These are phyloP conservation scores for Agonopterix arenella DNA, from an alignment of 2,888 invertebrate genomes.

Conservation along the genomic window DNA sequence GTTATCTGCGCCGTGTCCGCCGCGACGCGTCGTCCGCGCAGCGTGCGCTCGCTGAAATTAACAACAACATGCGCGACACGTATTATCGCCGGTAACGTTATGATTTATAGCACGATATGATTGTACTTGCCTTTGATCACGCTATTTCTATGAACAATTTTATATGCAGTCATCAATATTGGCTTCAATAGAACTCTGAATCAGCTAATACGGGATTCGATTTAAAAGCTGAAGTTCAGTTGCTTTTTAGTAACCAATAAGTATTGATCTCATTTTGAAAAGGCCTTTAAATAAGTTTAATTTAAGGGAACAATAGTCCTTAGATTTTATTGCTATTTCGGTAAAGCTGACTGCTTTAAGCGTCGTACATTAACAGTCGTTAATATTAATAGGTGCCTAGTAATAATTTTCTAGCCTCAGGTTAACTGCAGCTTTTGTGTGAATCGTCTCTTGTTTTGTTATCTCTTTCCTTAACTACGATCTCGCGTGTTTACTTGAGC, in stretches of 20 bases:
- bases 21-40: conserved; percentile 24
- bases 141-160: conserved; percentile 1
- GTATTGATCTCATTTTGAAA: neutral
- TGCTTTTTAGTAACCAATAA: neutral
- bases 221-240: neutral
- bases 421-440: conserved; percentile 6
- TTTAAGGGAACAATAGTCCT: no score
- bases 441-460: conserved; percentile 7
- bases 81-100: conserved; percentile 33
- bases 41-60: conserved; percentile 55
- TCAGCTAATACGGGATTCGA: no score
- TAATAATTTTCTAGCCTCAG: conserved; percentile 4
- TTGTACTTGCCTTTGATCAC: conserved; percentile 28
- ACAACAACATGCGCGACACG: conserved; percentile 54
- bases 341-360: no score
- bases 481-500: conserved; percentile 28
- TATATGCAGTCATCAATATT: neutral
- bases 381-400: conserved; percentile 5
- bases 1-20: conserved; percentile 2
- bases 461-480: conserved; percentile 27
- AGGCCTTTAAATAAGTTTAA: no score
- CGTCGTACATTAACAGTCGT: neutral
- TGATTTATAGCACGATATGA: conserved; percentile 42
- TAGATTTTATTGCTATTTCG: no score
- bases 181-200: no score